Percentiles rank a stretch among this genome's conserved stretches.
These are phyloP conservation scores for Cardiocondyla obscurior DNA, from an alignment of 1,140 invertebrate species.

Conservation along the genomic window DNA sequence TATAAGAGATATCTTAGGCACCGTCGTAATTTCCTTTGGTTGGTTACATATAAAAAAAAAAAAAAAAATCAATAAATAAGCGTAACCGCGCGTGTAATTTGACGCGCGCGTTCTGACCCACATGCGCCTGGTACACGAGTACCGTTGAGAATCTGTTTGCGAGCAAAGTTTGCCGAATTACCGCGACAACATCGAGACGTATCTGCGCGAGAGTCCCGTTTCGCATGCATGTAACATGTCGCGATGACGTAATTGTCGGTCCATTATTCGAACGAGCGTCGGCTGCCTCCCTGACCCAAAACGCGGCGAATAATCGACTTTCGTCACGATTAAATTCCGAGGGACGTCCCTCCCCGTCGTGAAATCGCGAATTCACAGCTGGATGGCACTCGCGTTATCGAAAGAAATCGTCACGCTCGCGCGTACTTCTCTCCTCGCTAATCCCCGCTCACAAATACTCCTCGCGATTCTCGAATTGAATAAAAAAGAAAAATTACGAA, in stretches of 20 bases:
- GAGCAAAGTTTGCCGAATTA: conserved; percentile 5
- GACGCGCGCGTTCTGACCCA: background rate
- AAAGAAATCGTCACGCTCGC: conserved; percentile 14
- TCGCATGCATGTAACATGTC: background rate
- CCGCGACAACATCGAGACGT: background rate
- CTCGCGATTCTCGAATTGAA: background rate
- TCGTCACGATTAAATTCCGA: conserved; percentile 18
- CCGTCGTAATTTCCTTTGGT: background rate
- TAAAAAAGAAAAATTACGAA: too few relatives aligned
- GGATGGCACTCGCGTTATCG: background rate
- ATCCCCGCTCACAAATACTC: conserved; percentile 51
- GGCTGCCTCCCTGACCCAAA: background rate
- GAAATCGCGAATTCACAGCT: conserved; percentile 58
- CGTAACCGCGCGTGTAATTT: conserved; percentile 2
- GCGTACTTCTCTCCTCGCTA: background rate
- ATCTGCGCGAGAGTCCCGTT: background rate
- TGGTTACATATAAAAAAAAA: background rate
- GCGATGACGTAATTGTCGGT: conserved; percentile 19
- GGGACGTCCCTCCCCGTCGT: conserved; percentile 11
- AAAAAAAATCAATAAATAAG: too few relatives aligned
- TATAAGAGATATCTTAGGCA: conserved; percentile 18
- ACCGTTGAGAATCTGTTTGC: background rate
- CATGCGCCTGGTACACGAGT: background rate
- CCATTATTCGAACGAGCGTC: conserved; percentile 12
- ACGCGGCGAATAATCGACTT: conserved; percentile 40